phyloP scores from a whole-genome alignment of 2,113 vertebrate genomes.

The Mungos mungo region DNA sequence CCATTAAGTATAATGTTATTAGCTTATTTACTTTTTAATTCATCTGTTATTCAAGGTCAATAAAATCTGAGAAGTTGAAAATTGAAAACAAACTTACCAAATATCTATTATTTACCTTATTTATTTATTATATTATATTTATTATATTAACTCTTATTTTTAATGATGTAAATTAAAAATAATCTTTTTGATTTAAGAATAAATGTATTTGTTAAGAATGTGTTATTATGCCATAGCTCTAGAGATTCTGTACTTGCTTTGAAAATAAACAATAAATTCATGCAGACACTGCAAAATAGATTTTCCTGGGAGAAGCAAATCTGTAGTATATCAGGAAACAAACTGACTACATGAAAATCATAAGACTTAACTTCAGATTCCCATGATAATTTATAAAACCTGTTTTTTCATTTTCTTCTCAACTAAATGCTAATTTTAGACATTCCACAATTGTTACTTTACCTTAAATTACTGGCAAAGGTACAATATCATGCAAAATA shows the following conservation, averaged over 20 bases:
- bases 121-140: background rate
- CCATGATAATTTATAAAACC: background rate
- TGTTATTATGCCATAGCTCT: background rate
- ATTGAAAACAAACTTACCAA: background rate
- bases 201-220: background rate
- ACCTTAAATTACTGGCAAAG: background rate
- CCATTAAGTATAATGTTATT: background rate
- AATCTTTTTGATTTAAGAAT: background rate
- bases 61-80: background rate
- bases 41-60: background rate
- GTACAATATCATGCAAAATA: background rate
- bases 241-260: background rate
- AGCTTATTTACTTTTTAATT: background rate
- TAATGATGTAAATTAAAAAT: background rate
- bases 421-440: background rate
- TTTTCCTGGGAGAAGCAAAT: background rate
- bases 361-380: background rate
- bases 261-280: background rate
- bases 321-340: background rate
- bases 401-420: background rate
- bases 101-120: background rate
- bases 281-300: background rate
- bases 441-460: background rate
- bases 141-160: background rate
- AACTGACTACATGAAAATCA: background rate